These are phyloP conservation scores for Pollenia labialis DNA, from an alignment of 2,888 invertebrate species.

Conservation along the genomic window DNA sequence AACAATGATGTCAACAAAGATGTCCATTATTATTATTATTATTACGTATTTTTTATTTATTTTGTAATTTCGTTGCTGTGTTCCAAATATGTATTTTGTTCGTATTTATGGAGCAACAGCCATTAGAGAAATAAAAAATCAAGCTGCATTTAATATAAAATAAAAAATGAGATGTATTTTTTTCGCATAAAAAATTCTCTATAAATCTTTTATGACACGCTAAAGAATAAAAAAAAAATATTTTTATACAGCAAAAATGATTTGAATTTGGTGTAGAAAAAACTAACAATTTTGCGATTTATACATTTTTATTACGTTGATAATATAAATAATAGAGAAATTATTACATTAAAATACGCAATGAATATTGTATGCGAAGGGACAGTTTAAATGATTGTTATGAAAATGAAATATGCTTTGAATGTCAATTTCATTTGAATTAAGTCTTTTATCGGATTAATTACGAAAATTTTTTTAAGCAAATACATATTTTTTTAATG, in stretches of 20 bases:
- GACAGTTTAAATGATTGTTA: constrained; percentile 3
- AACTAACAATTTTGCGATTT: constrained; percentile 22
- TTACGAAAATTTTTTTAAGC: neutral
- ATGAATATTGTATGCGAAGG: neutral
- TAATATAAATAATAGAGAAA: constrained; percentile 31
- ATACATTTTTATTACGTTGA: neutral
- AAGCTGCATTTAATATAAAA: constrained; percentile 52
- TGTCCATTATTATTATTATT: constrained; percentile 53
- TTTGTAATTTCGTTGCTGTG: neutral
- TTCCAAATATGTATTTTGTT: neutral
- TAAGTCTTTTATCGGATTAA: neutral
- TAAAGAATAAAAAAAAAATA: constrained; percentile 14
- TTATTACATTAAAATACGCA: constrained; percentile 23
- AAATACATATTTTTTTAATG: neutral
- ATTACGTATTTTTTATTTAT: constrained; percentile 27
- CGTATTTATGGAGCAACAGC: constrained; percentile 14
- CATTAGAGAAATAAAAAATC: constrained; percentile 11
- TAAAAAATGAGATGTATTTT: constrained; percentile 19
- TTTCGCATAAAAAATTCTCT: constrained; percentile 13
- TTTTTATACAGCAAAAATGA: neutral
- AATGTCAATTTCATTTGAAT: neutral
- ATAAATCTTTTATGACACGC: constrained; percentile 62
- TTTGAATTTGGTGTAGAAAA: constrained; percentile 12
- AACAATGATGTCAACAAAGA: constrained; percentile 61
- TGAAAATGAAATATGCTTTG: constrained; percentile 8